Base-by-base conservation (phyloP, 2,113 vertebrate species). In the Micronycteris hirsuta region DNA sequence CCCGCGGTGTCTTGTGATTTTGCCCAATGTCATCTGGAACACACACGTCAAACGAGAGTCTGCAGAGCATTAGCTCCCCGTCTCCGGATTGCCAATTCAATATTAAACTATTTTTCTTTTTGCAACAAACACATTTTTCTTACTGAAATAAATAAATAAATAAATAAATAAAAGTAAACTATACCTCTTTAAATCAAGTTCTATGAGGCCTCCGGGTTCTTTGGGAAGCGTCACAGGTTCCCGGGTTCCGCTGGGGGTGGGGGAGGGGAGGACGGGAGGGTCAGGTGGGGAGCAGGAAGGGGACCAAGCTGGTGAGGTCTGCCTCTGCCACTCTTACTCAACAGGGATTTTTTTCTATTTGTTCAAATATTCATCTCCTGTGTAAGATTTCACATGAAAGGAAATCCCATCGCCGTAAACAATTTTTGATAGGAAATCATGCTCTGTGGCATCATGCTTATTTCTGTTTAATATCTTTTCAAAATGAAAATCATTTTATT, bases 401-500 rank as follows among this genome's bases (percentile, higher is more conserved):
- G 89, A 11, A 61, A 67, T 63, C 54, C 14, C 54, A 31, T 49
- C 33, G 17, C 22, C 26, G 31, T n/a, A 88, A 95, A 14, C 5
- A 49, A 33, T 68, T 67, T 67, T 45, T 8, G 31, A 43, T 67
- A 63, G 22, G 38, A 49, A 86, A 70, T 33, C 10, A 2, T 26
- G 22, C 54, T 24, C 47, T 76, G 0, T 43, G 22, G 20, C 33
- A 58, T 67, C 47, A 26, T 76, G 87, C 41, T 88, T 47, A 52
- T 16, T 70, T 76, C 61, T 76, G 8, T 10, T 65, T 78, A 45
- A 58, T 84, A 77, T 52, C 31, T 70, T 94, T 87, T 74, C 70
- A 38, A 87, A 94, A 70, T 47, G 43, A 84, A 94, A 63, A 74
- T 31, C 61, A n/a, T 20, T 56, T 43, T 38, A 61, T 24, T 86